Conservation (phyloP, 1,140 invertebrate genomes). For the Macrocentrus cingulum region DNA sequence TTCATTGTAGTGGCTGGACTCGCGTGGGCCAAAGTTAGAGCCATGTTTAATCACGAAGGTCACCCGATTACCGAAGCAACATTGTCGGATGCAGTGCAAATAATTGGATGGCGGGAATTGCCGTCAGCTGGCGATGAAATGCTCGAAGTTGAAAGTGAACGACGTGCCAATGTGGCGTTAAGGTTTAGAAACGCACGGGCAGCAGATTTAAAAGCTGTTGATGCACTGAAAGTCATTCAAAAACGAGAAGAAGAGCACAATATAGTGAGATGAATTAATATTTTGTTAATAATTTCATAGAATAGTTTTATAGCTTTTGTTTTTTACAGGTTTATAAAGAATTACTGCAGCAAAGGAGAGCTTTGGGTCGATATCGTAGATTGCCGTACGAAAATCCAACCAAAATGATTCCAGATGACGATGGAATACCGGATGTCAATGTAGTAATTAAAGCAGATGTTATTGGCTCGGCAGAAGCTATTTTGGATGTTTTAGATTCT, state of each 20-base stretch:
- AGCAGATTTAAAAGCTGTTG: slow-evolving; percentile 62
- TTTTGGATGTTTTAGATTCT: slow-evolving; percentile 87
- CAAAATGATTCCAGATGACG: slow-evolving; percentile 61
- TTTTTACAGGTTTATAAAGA: slow-evolving; percentile 66
- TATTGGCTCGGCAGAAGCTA: slow-evolving; percentile 90
- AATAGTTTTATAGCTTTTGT: slow-evolving; percentile 18
- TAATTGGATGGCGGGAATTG: slow-evolving; percentile 86
- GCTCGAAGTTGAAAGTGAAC: slow-evolving; percentile 79
- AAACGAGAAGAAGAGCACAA: slow-evolving; percentile 71
- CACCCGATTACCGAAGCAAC: slow-evolving; percentile 67
- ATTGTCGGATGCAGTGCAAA: slow-evolving; percentile 82
- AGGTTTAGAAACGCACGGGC: slow-evolving; percentile 63
- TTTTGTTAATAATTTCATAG: neutral
- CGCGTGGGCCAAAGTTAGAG: slow-evolving; percentile 81
- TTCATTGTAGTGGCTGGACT: slow-evolving; percentile 69
- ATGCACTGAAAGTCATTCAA: slow-evolving; percentile 66
- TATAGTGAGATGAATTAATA: slow-evolving; percentile 34
- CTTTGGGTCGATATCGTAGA: slow-evolving; percentile 60
- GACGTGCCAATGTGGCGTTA: slow-evolving; percentile 72
- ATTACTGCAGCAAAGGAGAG: slow-evolving; percentile 63
- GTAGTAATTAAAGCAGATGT: slow-evolving; percentile 77
- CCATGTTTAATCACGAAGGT: slow-evolving; percentile 83
- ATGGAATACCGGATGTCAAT: slow-evolving; percentile 58
- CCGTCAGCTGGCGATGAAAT: slow-evolving; percentile 86
- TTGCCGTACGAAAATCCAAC: slow-evolving; percentile 58